These are phyloP conservation scores for Nomada fucata DNA, from an alignment of 2,888 invertebrate species.

Conservation along the genomic window DNA sequence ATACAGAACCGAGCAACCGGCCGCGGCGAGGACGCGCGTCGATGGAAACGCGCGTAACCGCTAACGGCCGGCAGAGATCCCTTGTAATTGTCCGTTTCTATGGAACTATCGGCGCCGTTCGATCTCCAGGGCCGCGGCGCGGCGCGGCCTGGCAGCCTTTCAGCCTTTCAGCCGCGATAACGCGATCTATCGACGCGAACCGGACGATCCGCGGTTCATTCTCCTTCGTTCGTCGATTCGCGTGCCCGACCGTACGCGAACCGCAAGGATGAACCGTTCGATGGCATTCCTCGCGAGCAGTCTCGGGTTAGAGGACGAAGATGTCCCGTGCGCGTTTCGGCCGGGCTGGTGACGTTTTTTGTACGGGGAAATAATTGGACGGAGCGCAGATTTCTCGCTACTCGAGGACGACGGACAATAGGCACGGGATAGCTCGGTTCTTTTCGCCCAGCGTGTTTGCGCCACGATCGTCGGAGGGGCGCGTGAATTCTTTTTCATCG, in stretches of 20 bases:
- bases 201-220: constrained; percentile 31
- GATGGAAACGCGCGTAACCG: constrained; percentile 28
- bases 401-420: no score
- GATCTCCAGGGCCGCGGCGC: constrained; percentile 28
- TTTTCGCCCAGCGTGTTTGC: not conserved
- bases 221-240: constrained; percentile 48
- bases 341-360: no score
- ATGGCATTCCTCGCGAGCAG: constrained; percentile 24
- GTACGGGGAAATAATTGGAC: no score
- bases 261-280: constrained; percentile 65
- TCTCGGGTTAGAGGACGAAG: not conserved
- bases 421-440: not conserved
- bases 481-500: constrained; percentile 13
- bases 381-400: no score
- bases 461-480: not conserved
- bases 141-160: constrained; percentile 3
- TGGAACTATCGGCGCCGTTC: constrained; percentile 45
- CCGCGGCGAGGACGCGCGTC: constrained; percentile 43
- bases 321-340: no score
- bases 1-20: constrained; percentile 18
- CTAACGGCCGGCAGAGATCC: constrained; percentile 17
- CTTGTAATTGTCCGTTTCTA: constrained; percentile 61
- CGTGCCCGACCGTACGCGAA: constrained; percentile 46
- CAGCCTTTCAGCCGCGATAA: constrained; percentile 35
- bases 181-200: constrained; percentile 32